These are phyloP conservation scores for Electrona antarctica DNA, from an alignment of 2,113 vertebrate genomes.

Conservation along the genomic window DNA sequence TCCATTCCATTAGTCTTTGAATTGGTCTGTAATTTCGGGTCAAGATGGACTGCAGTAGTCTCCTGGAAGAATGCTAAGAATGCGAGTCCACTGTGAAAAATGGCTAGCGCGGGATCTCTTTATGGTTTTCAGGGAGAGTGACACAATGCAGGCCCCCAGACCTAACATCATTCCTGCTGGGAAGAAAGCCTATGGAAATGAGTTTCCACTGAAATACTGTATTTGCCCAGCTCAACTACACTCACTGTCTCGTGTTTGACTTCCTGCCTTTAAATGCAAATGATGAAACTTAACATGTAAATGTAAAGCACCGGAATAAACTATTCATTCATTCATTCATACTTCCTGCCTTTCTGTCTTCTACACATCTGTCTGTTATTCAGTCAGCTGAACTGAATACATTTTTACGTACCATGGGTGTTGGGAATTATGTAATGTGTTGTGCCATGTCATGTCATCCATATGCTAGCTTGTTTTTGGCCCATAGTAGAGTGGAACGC, in stretches of 20 bases:
- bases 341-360: not conserved
- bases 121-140: constrained; percentile 32
- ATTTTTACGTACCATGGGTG: not conserved
- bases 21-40: constrained; percentile 27
- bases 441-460: constrained; percentile 37
- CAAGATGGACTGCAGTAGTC: constrained; percentile 39
- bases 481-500: not conserved
- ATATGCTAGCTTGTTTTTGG: constrained; percentile 5
- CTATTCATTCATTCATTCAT: too few relatives aligned
- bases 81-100: constrained; percentile 48
- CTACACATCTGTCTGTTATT: not conserved
- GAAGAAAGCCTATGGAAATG: constrained; percentile 15
- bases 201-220: not conserved
- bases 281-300: too few relatives aligned
- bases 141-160: constrained; percentile 17
- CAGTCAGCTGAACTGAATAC: not conserved
- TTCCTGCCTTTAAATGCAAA: not conserved
- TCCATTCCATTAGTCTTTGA: constrained; percentile 1
- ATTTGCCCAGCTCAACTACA: not conserved
- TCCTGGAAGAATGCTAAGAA: constrained; percentile 59
- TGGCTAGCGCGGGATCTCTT: constrained; percentile 23
- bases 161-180: not conserved
- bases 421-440: constrained; percentile 33
- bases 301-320: too few relatives aligned
- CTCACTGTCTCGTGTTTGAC: not conserved